phyloP scores from a whole-genome alignment of 2,888 invertebrate genomes.

The Hyppa rectilinea region DNA sequence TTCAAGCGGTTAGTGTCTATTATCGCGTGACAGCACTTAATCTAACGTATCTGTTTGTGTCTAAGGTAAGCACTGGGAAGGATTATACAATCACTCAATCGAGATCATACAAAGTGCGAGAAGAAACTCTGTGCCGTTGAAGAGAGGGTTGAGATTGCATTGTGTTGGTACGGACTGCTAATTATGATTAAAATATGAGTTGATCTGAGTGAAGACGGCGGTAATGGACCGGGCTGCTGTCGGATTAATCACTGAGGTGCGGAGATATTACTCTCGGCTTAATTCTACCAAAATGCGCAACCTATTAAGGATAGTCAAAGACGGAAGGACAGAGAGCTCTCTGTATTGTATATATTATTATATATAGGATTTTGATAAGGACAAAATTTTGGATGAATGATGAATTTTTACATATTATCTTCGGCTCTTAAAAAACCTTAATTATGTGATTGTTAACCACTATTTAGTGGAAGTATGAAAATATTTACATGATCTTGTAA shows the following conservation, averaged over 20 bases:
- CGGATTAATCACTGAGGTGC: constrained; percentile 52
- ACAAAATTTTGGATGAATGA: too few species aligned
- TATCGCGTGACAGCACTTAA: constrained; percentile 52
- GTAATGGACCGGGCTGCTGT: constrained; percentile 52
- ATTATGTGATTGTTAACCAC: too few species aligned
- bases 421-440: too few species aligned
- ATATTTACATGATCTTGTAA: too few species aligned
- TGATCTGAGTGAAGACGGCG: constrained; percentile 48
- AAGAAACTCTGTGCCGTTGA: background rate
- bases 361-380: too few species aligned
- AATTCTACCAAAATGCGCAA: constrained; percentile 20
- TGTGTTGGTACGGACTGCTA: constrained; percentile 32
- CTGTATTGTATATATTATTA: too few species aligned
- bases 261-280: constrained; percentile 29
- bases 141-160: constrained; percentile 42
- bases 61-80: constrained; percentile 58
- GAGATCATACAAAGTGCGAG: constrained; percentile 10
- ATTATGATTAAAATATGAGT: constrained; percentile 67
- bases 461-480: too few species aligned
- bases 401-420: too few species aligned
- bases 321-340: background rate
- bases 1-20: constrained; percentile 32
- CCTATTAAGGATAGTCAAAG: background rate
- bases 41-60: constrained; percentile 59
- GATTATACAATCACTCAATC: constrained; percentile 63